Evolutionary conservation across 2,113 vertebrate genomes (phyloP).

Genomic region (Perca flavescens): DNA sequence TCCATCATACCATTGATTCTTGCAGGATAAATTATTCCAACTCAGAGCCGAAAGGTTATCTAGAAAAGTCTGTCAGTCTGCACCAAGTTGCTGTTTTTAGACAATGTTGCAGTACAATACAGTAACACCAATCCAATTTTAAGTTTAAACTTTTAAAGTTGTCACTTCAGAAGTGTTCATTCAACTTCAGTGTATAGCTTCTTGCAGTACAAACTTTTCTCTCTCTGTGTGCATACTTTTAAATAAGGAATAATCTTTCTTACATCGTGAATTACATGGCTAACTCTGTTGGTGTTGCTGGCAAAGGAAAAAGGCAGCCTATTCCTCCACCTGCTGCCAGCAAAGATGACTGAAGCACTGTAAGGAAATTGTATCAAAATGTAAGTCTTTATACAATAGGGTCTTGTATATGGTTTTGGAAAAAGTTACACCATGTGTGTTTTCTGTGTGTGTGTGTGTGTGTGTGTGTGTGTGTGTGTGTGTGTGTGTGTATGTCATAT

Average conservation of each 20-base stretch:
- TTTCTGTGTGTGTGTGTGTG: not conserved
- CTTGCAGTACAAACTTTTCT: not conserved
- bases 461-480: no score
- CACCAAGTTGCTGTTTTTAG: constrained; percentile 16
- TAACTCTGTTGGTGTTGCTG: constrained; percentile 13
- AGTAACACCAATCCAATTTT: not conserved
- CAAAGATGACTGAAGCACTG: not conserved
- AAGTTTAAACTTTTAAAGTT: not conserved
- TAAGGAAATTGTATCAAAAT: not conserved
- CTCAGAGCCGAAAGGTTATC: constrained; percentile 47
- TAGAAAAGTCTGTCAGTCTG: constrained; percentile 34
- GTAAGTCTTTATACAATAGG: not conserved
- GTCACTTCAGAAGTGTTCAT: not conserved
- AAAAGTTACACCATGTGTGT: not conserved
- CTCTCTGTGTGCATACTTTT: not conserved
- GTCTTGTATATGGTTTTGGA: not conserved
- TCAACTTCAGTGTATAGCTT: not conserved
- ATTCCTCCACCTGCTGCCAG: not conserved
- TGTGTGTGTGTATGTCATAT: not conserved
- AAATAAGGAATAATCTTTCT: not conserved
- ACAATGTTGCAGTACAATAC: not conserved
- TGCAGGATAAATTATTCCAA: constrained; percentile 70
- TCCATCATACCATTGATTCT: constrained; percentile 87
- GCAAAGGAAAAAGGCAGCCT: not conserved
- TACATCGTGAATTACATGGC: not conserved